These are phyloP conservation scores for Brachionus manjavacas DNA, from an alignment of 1,140 invertebrate genomes.

Conservation along the genomic window DNA sequence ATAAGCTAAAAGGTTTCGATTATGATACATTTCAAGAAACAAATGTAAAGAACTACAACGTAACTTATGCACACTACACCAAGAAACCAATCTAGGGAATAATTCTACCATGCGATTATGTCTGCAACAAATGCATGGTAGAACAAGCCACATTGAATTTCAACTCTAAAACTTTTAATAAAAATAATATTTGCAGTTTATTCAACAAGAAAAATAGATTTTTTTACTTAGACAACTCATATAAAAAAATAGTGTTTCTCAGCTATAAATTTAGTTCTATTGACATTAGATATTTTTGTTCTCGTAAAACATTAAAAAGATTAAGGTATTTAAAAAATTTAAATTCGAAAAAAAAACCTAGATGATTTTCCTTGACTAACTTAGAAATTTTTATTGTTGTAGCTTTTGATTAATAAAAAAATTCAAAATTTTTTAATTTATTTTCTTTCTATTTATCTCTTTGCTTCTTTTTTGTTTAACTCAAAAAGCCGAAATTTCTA, in stretches of 20 bases:
- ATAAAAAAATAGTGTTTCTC: neutral
- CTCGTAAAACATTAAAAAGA: conserved; percentile 10
- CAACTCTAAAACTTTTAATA: conserved; percentile 17
- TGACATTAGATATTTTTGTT: conserved; percentile 23
- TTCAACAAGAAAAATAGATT: conserved; percentile 16
- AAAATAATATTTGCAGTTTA: neutral
- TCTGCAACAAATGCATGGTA: conserved; percentile 39
- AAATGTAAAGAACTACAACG: conserved; percentile 47
- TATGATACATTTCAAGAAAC: conserved; percentile 40
- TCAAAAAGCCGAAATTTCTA: too few relatives aligned
- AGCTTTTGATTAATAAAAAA: neutral
- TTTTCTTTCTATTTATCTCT: neutral
- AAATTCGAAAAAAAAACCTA: conserved; percentile 38
- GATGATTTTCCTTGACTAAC: neutral
- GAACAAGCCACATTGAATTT: conserved; percentile 37
- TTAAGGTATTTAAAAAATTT: conserved; percentile 34
- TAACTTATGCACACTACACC: conserved; percentile 49
- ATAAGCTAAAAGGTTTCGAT: neutral
- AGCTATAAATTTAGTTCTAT: neutral
- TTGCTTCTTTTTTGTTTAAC: too few relatives aligned
- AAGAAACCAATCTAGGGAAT: conserved; percentile 42
- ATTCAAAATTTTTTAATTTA: neutral
- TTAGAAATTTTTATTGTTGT: neutral
- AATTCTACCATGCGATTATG: conserved; percentile 19
- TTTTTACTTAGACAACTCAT: conserved; percentile 16